Evolutionary conservation across 2,113 vertebrate genomes (phyloP).

Genomic region (Eupsittula cactorum): DNA sequence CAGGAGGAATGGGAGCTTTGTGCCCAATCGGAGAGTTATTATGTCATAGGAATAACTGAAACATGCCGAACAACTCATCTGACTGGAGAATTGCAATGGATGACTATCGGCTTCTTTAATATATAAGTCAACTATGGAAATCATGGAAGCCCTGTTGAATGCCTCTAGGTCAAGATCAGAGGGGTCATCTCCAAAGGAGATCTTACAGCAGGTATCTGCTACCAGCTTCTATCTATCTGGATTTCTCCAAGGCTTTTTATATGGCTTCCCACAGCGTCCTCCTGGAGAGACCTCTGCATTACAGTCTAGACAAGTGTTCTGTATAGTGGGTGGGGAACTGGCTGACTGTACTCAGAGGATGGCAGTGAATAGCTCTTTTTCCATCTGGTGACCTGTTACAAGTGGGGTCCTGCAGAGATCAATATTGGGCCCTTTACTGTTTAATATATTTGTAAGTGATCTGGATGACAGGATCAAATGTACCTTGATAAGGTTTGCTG

Average conservation of each 20-base stretch:
- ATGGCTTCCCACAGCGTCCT: neutral
- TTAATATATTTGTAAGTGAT: neutral
- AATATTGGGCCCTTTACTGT: neutral
- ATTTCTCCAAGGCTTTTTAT: neutral
- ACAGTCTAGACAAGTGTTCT: neutral
- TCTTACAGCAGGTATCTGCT: neutral
- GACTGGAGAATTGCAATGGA: neutral
- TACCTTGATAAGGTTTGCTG: neutral
- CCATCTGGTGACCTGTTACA: neutral
- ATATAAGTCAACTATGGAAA: neutral
- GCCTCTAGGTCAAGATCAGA: neutral
- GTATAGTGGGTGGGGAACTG: neutral
- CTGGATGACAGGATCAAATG: neutral
- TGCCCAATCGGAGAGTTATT: neutral
- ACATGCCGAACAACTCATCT: neutral
- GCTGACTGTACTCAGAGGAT: neutral
- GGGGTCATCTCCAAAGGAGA: neutral
- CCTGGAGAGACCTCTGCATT: neutral
- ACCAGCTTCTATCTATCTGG: neutral
- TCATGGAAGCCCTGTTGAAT: neutral
- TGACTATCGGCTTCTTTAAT: neutral
- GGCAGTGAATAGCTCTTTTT: neutral
- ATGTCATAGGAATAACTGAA: neutral
- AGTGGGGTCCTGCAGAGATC: neutral
- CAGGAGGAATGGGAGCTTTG: neutral